Conservation (phyloP, 1,140 invertebrate genomes). For the Polypedilum pembai region DNA sequence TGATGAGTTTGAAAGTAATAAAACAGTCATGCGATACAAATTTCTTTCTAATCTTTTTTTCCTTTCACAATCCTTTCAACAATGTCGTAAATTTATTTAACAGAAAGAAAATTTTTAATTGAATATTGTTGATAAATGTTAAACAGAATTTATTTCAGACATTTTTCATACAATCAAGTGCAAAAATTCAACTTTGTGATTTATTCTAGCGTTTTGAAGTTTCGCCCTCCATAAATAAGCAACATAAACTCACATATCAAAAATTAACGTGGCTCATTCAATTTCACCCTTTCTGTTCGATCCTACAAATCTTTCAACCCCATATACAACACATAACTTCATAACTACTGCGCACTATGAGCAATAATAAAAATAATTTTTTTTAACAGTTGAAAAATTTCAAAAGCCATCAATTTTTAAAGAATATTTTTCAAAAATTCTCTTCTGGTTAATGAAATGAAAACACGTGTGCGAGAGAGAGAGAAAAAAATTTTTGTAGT, state of each 20-base stretch:
- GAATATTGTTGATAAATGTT: too few relatives aligned
- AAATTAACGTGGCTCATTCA: not conserved
- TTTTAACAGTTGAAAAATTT: conserved; percentile 28
- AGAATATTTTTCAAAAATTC: not conserved
- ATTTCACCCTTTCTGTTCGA: not conserved
- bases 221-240: not conserved
- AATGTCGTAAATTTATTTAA: too few relatives aligned
- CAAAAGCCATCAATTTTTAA: conserved; percentile 25
- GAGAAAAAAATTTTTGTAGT: too few relatives aligned
- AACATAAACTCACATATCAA: not conserved
- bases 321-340: not conserved
- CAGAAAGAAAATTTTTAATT: too few relatives aligned
- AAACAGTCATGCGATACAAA: too few relatives aligned
- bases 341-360: conserved; percentile 4
- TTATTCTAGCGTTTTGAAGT: not conserved
- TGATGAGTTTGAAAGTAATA: too few relatives aligned
- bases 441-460: conserved; percentile 15
- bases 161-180: not conserved
- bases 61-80: too few relatives aligned
- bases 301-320: not conserved
- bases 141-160: not conserved
- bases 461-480: not conserved
- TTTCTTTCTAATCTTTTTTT: too few relatives aligned
- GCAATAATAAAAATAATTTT: not conserved
- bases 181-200: not conserved